Evolutionary conservation across 2,113 vertebrate species (phyloP).

Genomic region (Chaetodon auriga): DNA sequence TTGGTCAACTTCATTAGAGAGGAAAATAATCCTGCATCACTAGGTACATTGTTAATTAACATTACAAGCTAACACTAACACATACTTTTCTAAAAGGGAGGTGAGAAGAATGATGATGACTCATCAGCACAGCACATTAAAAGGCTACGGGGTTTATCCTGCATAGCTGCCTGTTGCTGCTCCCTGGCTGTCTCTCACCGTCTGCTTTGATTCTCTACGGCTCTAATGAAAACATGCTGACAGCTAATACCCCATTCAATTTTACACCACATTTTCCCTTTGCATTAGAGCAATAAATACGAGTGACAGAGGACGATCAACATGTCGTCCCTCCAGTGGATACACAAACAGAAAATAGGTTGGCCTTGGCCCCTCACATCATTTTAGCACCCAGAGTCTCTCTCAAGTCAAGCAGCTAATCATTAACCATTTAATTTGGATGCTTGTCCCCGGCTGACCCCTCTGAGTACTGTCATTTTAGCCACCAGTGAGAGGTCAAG

Average conservation of each 20-base stretch:
- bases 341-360: slow-evolving; percentile 51
- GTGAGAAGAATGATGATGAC: slow-evolving; percentile 62
- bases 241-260: slow-evolving; percentile 73
- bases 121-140: slow-evolving; percentile 68
- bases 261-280: slow-evolving; percentile 65
- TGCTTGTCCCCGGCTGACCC: slow-evolving; percentile 66
- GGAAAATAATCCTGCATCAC: slow-evolving; percentile 25
- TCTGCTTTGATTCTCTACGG: slow-evolving; percentile 76
- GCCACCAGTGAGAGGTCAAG: slow-evolving; percentile 34
- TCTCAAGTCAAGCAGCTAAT: slow-evolving; percentile 68
- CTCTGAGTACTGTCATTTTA: slow-evolving; percentile 41
- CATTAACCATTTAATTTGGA: slow-evolving; percentile 73
- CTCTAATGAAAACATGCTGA: slow-evolving; percentile 78
- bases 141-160: slow-evolving; percentile 62
- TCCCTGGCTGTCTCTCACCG: slow-evolving; percentile 59
- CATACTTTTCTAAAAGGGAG: slow-evolving; percentile 54
- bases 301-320: slow-evolving; percentile 67
- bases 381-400: slow-evolving; percentile 44
- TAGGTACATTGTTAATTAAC: slow-evolving; percentile 39
- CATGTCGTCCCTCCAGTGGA: slow-evolving; percentile 29
- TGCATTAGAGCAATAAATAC: slow-evolving; percentile 65
- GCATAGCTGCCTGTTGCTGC: slow-evolving; percentile 64
- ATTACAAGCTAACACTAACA: slow-evolving; percentile 39
- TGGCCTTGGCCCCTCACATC: slow-evolving; percentile 59
- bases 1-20: neutral